Conservation (phyloP, 1,140 invertebrate genomes). For the Papilio polytes region DNA sequence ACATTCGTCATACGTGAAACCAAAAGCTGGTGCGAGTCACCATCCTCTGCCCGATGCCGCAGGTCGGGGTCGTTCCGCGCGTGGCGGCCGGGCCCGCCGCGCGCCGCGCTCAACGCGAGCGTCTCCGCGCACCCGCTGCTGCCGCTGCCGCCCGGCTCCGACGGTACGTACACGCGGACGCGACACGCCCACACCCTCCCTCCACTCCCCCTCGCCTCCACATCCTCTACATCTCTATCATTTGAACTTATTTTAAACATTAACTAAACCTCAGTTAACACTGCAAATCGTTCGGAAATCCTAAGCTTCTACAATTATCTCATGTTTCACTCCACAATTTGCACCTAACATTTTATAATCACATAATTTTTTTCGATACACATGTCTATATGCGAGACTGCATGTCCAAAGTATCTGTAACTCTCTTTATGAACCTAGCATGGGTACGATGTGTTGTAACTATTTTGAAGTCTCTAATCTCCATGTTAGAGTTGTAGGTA, state of each 20-base stretch:
- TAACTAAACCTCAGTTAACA: too few relatives aligned
- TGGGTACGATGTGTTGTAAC: neutral
- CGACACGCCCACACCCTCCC: neutral
- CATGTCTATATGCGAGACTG: neutral
- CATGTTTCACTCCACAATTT: neutral
- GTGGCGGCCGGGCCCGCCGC: slow-evolving; percentile 84
- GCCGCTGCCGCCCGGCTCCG: slow-evolving; percentile 86
- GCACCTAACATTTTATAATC: neutral
- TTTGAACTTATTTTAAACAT: neutral
- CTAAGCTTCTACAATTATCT: neutral
- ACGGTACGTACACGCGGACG: slow-evolving; percentile 71
- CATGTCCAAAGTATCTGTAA: neutral
- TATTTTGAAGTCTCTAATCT: neutral
- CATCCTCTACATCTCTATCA: neutral
- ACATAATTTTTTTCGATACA: neutral
- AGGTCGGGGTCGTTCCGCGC: slow-evolving; percentile 94
- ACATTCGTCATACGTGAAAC: slow-evolving; percentile 17
- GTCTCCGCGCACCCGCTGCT: slow-evolving; percentile 93
- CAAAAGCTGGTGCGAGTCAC: slow-evolving; percentile 65
- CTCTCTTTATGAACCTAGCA: neutral
- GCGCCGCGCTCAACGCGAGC: slow-evolving; percentile 88
- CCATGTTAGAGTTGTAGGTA: neutral
- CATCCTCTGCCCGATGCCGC: slow-evolving; percentile 89
- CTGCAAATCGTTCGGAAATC: neutral
- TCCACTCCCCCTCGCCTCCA: neutral